phyloP scores from a whole-genome alignment of 2,113 vertebrate species.

The Mionectes macconnelli region DNA sequence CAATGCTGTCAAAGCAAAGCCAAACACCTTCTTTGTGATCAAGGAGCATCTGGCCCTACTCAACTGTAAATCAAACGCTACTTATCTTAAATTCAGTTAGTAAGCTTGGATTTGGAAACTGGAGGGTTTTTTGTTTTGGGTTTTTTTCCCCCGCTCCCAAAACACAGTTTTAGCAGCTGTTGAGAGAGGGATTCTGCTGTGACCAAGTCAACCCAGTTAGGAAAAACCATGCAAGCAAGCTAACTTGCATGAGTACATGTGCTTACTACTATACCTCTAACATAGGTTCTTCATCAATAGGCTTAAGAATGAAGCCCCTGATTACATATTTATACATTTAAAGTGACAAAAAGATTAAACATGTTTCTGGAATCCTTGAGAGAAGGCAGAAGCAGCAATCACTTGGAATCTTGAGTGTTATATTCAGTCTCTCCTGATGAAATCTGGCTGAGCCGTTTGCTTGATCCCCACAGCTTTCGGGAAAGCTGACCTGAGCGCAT shows the following conservation, averaged over 20 bases:
- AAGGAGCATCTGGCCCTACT: not conserved
- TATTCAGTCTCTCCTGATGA: constrained; percentile 95
- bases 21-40: not conserved
- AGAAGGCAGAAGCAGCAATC: constrained; percentile 72
- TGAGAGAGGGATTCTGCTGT: constrained; percentile 1
- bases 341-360: constrained; percentile 65
- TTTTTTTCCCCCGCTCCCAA: not conserved
- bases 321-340: constrained; percentile 23
- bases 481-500: constrained; percentile 94
- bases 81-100: not conserved
- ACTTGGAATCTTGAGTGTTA: constrained; percentile 85
- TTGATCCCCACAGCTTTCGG: constrained; percentile 97
- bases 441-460: constrained; percentile 92
- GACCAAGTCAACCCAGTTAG: not conserved
- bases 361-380: constrained; percentile 59
- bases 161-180: constrained; percentile 28
- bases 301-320: constrained; percentile 36
- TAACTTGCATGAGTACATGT: constrained; percentile 1
- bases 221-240: not conserved
- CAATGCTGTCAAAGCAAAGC: not conserved
- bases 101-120: not conserved
- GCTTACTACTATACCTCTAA: constrained; percentile 14
- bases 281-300: constrained; percentile 9
- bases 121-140: not conserved
- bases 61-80: constrained; percentile 14